Percentiles rank a stretch among this genome's conserved stretches.
phyloP scores from a whole-genome alignment of 2,797 vertebrate species.

The Leptatherina wallacei region DNA sequence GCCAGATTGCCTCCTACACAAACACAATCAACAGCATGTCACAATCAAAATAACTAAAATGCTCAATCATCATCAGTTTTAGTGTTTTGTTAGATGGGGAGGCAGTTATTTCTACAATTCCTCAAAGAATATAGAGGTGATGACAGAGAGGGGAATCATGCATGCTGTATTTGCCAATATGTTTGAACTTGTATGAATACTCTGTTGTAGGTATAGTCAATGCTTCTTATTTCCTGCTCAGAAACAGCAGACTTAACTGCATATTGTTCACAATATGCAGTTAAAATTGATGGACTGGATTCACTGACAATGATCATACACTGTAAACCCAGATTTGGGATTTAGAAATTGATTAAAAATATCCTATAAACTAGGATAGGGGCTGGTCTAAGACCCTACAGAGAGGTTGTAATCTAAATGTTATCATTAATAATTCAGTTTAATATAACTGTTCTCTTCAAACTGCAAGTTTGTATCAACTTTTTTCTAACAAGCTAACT shows the following conservation, averaged over 20 bases:
- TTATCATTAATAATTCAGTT: too few species aligned
- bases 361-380: too few species aligned
- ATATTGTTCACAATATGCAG: not conserved
- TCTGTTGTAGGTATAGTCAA: not conserved
- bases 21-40: conserved; percentile 40
- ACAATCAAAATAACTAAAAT: conserved; percentile 21
- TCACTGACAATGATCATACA: not conserved
- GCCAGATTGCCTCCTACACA: conserved; percentile 82
- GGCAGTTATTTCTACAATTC: not conserved
- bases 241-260: not conserved
- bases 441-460: too few species aligned
- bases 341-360: too few species aligned
- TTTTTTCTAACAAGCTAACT: too few species aligned
- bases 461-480: too few species aligned
- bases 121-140: conserved; percentile 3
- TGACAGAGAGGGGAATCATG: not conserved
- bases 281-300: not conserved
- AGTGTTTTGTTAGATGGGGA: not conserved
- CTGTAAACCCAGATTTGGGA: too few species aligned
- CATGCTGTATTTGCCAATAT: not conserved
- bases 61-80: conserved; percentile 1
- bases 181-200: not conserved
- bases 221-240: not conserved
- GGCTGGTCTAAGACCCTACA: too few species aligned
- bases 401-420: too few species aligned